phyloP scores from a whole-genome alignment of 2,113 vertebrate genomes.

The Rhabdomys dilectus region DNA sequence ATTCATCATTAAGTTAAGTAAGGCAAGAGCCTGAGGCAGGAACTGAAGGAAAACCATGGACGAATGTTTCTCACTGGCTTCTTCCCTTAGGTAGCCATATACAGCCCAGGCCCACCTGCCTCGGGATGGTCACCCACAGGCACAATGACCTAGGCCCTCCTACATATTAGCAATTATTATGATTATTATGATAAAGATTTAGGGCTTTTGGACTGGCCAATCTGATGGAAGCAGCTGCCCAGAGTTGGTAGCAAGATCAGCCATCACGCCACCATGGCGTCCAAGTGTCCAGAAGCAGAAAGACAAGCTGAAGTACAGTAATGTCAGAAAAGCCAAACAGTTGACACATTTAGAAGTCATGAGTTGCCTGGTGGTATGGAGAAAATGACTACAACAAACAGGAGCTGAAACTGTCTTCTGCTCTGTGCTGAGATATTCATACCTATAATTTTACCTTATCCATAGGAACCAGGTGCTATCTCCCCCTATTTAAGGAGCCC shows the following conservation, averaged over 20 bases:
- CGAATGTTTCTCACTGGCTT: not conserved
- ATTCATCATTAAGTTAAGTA: not conserved
- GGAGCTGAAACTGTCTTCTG: not conserved
- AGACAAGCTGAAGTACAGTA: not conserved
- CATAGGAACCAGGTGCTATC: not conserved
- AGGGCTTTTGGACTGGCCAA: not conserved
- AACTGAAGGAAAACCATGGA: not conserved
- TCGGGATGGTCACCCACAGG: not conserved
- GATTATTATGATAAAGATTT: not conserved
- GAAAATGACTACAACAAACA: not conserved
- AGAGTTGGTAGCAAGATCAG: not conserved
- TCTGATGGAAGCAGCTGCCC: not conserved
- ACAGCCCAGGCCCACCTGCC: not conserved
- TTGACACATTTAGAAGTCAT: not conserved
- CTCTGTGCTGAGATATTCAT: not conserved
- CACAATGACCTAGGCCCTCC: not conserved
- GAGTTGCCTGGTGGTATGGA: not conserved
- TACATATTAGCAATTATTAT: not conserved
- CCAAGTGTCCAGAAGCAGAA: not conserved
- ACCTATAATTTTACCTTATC: not conserved
- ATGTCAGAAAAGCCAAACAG: not conserved
- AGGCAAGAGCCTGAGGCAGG: not conserved
- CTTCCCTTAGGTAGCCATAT: not conserved
- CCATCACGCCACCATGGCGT: not conserved
- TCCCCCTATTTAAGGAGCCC: not conserved